Evolutionary conservation across 2,113 vertebrate genomes (phyloP).

Genomic region (Centrocercus urophasianus): DNA sequence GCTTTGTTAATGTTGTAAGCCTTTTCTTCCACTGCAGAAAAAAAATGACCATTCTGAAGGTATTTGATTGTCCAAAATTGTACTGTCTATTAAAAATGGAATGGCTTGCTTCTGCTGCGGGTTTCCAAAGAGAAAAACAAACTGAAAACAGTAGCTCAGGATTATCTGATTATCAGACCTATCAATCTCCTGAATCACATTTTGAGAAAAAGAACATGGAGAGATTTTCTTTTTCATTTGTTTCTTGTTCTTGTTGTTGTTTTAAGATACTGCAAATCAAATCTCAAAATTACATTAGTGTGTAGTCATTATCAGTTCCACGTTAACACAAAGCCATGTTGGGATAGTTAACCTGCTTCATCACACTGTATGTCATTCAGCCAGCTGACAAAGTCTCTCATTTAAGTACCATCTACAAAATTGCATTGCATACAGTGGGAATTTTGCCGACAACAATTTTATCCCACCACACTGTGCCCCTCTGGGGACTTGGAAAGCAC

Average conservation of each 20-base stretch:
- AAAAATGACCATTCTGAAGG: neutral
- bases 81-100: neutral
- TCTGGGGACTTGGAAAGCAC: neutral
- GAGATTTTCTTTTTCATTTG: neutral
- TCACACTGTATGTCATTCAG: accelerated
- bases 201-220: neutral
- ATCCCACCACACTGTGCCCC: neutral
- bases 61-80: neutral
- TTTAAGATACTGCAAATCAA: neutral
- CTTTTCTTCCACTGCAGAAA: neutral
- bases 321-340: neutral
- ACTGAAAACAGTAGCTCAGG: neutral
- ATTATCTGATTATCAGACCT: neutral
- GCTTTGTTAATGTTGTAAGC: neutral
- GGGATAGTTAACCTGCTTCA: neutral
- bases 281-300: neutral
- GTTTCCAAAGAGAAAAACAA: neutral
- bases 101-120: neutral
- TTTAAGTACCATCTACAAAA: neutral
- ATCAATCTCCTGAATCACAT: neutral
- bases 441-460: neutral
- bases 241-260: neutral
- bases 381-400: neutral
- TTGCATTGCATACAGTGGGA: neutral
- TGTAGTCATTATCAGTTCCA: neutral